Base-by-base conservation (phyloP, 2,888 invertebrate species). In the Eristalis arbustorum region DNA sequence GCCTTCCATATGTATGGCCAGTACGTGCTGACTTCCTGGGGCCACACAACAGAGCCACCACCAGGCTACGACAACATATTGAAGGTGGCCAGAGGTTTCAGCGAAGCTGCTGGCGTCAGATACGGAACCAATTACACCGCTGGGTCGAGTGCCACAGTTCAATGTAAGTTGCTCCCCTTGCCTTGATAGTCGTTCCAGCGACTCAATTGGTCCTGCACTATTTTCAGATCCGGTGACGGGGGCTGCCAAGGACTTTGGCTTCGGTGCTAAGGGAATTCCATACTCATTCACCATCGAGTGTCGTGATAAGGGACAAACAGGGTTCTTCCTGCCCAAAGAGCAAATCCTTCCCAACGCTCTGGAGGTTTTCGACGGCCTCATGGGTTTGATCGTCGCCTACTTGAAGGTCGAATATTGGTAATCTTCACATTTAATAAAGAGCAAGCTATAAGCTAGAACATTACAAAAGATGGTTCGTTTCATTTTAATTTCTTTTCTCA, bases 1-100 rank as follows among this genome's bases (percentile, higher is more conserved):
- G 94, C 95, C 0, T 94, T 95, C 88, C 95, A 95, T 88, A 93
- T 94, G 0, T 95, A 94, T 89, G 95, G 95, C 5, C 95, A 95
- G 88, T 91, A 94, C 1, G 89, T 95, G 22, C 89, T 95, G 5
- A 92, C 95, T 22, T 95, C 95, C 0, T 95, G 94, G 88, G 95
- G 95, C 0, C 94, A 94, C 73, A 92, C 93, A 0, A n/a, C 14
- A 0, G 90, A 90, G 0, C 91, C 91, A 0, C 90, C 93, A 77
- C 92, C 92, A 10, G 94, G 94, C 88, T 94, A 93, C 67, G 84
- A 93, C 4, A 88, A 91, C 31, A 66, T 91, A 91, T 90, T 94
- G 71, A 92, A 91, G 37, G 93, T 94, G 59, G 94, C 94, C 5
- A 93, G 94, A 87, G 93, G 94, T n/a, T 94, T 93, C 2, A 92